Base-by-base conservation (phyloP, 2,113 vertebrate species). In the Sus scrofa region DNA sequence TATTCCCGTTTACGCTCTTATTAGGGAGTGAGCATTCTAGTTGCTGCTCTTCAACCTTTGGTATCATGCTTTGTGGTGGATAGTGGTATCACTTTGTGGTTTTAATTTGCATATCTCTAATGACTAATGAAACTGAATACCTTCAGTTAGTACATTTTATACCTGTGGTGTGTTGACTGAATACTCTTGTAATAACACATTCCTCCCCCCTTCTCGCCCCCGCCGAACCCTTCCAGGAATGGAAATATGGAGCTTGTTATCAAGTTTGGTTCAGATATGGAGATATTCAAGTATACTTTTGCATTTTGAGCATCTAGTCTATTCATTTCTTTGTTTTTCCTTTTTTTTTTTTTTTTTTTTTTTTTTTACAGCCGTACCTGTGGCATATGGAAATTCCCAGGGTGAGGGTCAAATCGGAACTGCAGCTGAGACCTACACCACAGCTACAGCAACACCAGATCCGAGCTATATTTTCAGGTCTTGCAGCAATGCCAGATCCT, bases 101-200 rank as follows among this genome's bases (percentile, higher is more conserved):
- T 83, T 95, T 90, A 58, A 63, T 93, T 83, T 88, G 56, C 18
- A 24, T 95, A 89, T 91, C n/a, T 63, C 22, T 84, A 27, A 83
- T 62, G 50, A 88, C 20, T 71, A 87, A 83, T 56, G 27, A 67
- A 54, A 56, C 54, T 44, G 44, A 89, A 60, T 13, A 44, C 9
- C 20, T 82, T 86, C 50, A n/a, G 16, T 90, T 68, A 83, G 24
- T 75, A n/a, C 27, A 77, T 65, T 89, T 77, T 90, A 12, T 87
- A 86, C 12, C 44, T 54, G 27, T 37, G 50, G 52, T 79, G 44
- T 44, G 8, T 44, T 44, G 34, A 63, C 32, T 30, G 52, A 86
- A 20, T 84, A 50, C 93, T 67, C 34, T 88, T 71, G 39, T 60
- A 93, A 88, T 87, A 65, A 73, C 44, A 71, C 54, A n/a, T 30